Base-by-base conservation (phyloP, 2,113 vertebrate species). In the Erpornis zantholeuca region DNA sequence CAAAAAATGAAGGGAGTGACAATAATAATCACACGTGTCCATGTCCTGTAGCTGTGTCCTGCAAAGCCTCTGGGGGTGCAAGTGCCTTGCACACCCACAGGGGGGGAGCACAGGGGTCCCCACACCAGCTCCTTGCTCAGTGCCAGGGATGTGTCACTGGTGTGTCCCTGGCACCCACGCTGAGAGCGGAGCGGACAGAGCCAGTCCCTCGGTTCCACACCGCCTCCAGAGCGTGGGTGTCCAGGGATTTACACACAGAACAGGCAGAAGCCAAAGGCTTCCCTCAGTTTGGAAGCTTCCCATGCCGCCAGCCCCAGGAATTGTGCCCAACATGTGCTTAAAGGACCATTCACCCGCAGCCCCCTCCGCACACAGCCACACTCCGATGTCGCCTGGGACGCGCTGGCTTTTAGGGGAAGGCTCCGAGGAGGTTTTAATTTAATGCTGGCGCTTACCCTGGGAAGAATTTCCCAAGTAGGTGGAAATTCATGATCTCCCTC, bases 381-480 rank as follows among this genome's bases (percentile, higher is more conserved):
- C 87, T 79, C 12, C 8, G 70, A 18, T 15, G 73, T 44, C 0
- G 11, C 38, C 85, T 49, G 89, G 60, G 78, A 59, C 89, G 59
- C 5, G 2, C 71, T 47, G 81, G 20, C 68, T 83, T 52, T 44
- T 10, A 61, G 93, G 78, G 81, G 18, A 90, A 83, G 75, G 53
- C 80, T 95, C 86, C 88, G 77, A 93, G 88, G 53, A 93, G 91
- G 78, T 75, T 90, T 93, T 76, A 59, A 84, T 94, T 94, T 84
- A 93, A 57, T 73, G 59, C 76, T 94, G 85, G 71, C 7, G 0
- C 88, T 80, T 60, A 60, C 31, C 47, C 76, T 93, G 94, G 82
- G 93, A 95, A 92, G 85, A 88, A 82, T 71, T 93, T 84, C 93
- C 93, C 72, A 53, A 35, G 71, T 45, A 92, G 86, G 49, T 94